A percentile compares a stretch with the other conserved stretches of the same genome.
Conservation (phyloP, 2,113 vertebrate genomes). For the Cyprinodon tularosa region DNA sequence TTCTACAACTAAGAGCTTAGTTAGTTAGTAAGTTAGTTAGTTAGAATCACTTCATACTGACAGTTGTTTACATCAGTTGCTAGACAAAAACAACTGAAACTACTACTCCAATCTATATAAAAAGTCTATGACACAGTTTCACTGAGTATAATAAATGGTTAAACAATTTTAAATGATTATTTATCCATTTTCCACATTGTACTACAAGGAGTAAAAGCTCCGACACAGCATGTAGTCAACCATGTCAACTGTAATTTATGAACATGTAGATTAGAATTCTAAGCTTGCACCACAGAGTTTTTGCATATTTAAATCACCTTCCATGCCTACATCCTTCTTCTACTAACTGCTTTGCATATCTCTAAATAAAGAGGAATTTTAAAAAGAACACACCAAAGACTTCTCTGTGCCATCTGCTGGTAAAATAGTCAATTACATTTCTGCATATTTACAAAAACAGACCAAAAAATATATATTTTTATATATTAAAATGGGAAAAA, state of each 20-base stretch:
- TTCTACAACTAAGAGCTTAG: background rate
- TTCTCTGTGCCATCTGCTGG: slow-evolving; percentile 17
- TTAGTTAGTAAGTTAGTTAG: too few species aligned
- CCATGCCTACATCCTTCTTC: slow-evolving; percentile 22
- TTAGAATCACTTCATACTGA: too few species aligned
- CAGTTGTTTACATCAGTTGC: too few species aligned
- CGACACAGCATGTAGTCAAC: slow-evolving; percentile 6
- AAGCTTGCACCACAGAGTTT: slow-evolving; percentile 54
- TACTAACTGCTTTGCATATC: slow-evolving; percentile 14
- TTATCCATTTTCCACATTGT: slow-evolving; percentile 8
- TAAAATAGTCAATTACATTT: slow-evolving; percentile 22
- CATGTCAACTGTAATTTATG: slow-evolving; percentile 37
- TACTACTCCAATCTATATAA: slow-evolving; percentile 25
- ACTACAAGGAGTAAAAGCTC: slow-evolving; percentile 5
- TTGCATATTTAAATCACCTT: slow-evolving; percentile 50
- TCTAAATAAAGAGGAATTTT: slow-evolving; percentile 50
- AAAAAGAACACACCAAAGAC: slow-evolving; percentile 39
- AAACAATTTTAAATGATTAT: background rate
- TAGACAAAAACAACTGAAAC: background rate
- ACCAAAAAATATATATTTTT: background rate
- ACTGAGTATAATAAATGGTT: background rate
- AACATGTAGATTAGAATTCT: slow-evolving; percentile 36
- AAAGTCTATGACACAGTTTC: background rate
- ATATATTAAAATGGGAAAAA: background rate
- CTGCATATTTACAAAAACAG: background rate